Conservation (phyloP, 2,888 invertebrate genomes). For the Pogonocherus hispidulus region DNA sequence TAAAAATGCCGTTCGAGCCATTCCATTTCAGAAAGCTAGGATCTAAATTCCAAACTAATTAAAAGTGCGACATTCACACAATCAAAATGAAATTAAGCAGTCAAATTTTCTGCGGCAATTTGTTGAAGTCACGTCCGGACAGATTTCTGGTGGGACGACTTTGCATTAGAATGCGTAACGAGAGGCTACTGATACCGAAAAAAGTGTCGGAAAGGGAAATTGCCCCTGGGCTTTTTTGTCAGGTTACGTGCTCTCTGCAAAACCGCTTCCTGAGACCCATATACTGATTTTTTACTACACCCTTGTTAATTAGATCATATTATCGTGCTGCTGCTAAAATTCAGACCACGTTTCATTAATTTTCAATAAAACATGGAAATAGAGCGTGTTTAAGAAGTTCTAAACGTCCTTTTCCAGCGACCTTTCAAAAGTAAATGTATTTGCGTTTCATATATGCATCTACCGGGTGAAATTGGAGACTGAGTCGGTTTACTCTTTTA, state of each 20-base stretch:
- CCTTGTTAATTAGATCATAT: conserved; percentile 35
- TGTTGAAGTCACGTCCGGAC: conserved; percentile 57
- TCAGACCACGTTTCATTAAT: conserved; percentile 26
- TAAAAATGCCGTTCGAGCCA: conserved; percentile 19
- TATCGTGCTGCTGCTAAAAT: conserved; percentile 12
- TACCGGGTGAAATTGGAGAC: too few species aligned
- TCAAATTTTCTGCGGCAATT: conserved; percentile 59
- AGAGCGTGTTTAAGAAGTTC: conserved; percentile 4
- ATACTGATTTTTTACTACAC: conserved; percentile 29
- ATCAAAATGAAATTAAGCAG: conserved; percentile 61
- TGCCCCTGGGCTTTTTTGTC: conserved; percentile 42
- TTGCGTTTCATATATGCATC: too few species aligned
- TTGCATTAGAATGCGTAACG: conserved; percentile 59
- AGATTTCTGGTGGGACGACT: conserved; percentile 44
- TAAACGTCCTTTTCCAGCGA: neutral
- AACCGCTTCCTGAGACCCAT: conserved; percentile 22
- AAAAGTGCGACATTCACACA: conserved; percentile 59
- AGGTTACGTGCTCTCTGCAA: conserved; percentile 20
- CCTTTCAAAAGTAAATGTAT: too few species aligned
- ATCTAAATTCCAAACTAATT: conserved; percentile 55
- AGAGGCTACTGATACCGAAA: conserved; percentile 57
- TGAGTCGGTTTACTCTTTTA: too few species aligned
- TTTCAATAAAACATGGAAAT: conserved; percentile 27
- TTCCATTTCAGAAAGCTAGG: conserved; percentile 27
- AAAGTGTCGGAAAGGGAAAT: conserved; percentile 56